These are phyloP conservation scores for Lasioglossum malachurum DNA, from an alignment of 2,888 invertebrate genomes.

Conservation along the genomic window DNA sequence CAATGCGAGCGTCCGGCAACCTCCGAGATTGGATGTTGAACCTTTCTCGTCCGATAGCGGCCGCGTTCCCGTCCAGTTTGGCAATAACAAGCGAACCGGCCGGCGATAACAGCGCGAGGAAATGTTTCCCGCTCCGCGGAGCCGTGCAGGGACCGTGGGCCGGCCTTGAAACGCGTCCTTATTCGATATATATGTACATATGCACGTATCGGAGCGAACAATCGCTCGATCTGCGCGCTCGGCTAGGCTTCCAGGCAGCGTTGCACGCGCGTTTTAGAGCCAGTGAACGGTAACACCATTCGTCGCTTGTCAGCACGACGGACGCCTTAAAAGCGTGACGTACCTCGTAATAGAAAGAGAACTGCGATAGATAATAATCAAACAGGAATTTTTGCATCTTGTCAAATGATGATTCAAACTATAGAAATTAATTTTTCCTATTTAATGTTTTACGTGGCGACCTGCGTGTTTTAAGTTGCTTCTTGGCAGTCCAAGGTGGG, in stretches of 20 bases:
- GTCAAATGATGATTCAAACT: background rate
- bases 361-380: background rate
- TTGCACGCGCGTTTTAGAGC: conserved; percentile 38
- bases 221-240: conserved; percentile 20
- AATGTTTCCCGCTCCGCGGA: conserved; percentile 49
- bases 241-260: background rate
- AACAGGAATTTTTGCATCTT: background rate
- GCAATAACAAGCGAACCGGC: conserved; percentile 58
- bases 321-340: conserved; percentile 42
- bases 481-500: background rate
- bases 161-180: conserved; percentile 57
- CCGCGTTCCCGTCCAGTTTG: conserved; percentile 55
- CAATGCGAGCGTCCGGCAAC: conserved; percentile 62
- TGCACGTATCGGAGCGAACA: conserved; percentile 33
- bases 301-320: conserved; percentile 36
- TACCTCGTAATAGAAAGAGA: background rate
- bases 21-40: conserved; percentile 78
- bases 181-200: conserved; percentile 24
- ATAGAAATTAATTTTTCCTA: background rate
- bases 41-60: conserved; percentile 59
- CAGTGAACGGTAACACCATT: conserved; percentile 63
- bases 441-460: too few species aligned
- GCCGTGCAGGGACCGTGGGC: background rate
- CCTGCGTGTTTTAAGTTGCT: too few species aligned
- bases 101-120: conserved; percentile 46